Conservation (phyloP, 2,113 vertebrate species). For the Zosterops lateralis region DNA sequence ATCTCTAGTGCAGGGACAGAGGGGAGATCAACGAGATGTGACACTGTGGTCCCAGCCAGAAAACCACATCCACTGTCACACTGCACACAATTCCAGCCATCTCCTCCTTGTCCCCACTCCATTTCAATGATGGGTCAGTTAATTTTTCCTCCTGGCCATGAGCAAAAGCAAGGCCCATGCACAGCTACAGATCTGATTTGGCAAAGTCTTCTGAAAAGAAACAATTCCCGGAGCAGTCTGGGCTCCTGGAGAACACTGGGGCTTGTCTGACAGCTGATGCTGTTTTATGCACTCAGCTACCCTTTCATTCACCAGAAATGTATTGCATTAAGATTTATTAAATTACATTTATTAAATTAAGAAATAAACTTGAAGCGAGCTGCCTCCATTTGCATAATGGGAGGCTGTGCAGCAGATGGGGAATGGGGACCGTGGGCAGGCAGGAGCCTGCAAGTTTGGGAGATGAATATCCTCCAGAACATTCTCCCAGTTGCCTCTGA, state of each 20-base stretch:
- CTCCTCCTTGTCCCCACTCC: not conserved
- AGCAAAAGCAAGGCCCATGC: not conserved
- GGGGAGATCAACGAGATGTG: not conserved
- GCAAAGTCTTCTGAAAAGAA: not conserved
- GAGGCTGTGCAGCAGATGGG: slow-evolving; percentile 57
- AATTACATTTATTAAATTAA: slow-evolving; percentile 67
- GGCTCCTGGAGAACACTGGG: not conserved
- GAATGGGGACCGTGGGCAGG: slow-evolving; percentile 36
- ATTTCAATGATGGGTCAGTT: not conserved
- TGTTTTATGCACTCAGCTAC: slow-evolving; percentile 24
- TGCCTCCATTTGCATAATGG: slow-evolving; percentile 54
- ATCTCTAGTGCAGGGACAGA: not conserved
- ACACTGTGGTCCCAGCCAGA: not conserved
- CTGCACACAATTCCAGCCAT: not conserved
- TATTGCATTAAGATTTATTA: slow-evolving; percentile 59
- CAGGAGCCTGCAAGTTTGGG: slow-evolving; percentile 24
- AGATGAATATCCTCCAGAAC: slow-evolving; percentile 4
- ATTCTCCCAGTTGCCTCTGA: not conserved
- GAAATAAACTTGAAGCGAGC: slow-evolving; percentile 50
- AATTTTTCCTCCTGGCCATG: not conserved
- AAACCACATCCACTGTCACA: not conserved
- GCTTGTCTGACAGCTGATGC: slow-evolving; percentile 56
- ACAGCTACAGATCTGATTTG: not conserved
- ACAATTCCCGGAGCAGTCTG: not conserved
- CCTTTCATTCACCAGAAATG: slow-evolving; percentile 47